These are phyloP conservation scores for Pipistrellus pygmaeus DNA, from an alignment of 2,797 vertebrate genomes.

Conservation along the genomic window DNA sequence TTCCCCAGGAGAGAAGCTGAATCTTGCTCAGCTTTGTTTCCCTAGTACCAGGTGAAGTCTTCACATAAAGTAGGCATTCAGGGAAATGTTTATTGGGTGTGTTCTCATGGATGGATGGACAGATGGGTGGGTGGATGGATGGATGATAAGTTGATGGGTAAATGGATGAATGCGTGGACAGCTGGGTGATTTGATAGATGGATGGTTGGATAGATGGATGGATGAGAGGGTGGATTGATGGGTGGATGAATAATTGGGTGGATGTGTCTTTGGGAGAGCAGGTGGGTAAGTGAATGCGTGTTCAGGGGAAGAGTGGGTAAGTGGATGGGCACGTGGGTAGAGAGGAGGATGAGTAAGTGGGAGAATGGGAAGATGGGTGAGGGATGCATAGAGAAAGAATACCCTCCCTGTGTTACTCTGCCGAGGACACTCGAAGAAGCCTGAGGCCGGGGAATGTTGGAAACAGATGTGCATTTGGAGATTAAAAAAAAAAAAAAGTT, in stretches of 20 bases:
- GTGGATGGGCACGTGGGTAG: too few species aligned
- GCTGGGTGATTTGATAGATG: not conserved
- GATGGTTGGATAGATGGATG: not conserved
- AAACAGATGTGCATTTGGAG: slow-evolving; percentile 42
- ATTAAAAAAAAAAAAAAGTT: not conserved
- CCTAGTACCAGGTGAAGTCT: not conserved
- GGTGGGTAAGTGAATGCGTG: not conserved
- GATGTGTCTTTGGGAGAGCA: not conserved
- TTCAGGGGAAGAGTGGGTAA: not conserved
- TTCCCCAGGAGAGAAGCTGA: not conserved
- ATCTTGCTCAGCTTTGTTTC: not conserved
- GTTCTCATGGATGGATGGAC: not conserved
- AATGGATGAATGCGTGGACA: not conserved
- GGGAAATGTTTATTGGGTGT: not conserved
- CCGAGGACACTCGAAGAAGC: not conserved
- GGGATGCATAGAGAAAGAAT: not conserved
- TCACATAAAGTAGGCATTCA: not conserved
- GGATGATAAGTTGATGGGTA: not conserved
- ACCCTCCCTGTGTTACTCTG: not conserved
- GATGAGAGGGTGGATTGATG: not conserved
- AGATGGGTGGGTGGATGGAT: accelerated
- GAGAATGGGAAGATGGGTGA: not conserved
- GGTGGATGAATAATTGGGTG: not conserved
- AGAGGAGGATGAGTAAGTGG: not conserved
- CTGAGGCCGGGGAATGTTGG: not conserved